Conservation (phyloP, 92 coral and sea anemone genomes). For the Virgularia gustaviana region DNA sequence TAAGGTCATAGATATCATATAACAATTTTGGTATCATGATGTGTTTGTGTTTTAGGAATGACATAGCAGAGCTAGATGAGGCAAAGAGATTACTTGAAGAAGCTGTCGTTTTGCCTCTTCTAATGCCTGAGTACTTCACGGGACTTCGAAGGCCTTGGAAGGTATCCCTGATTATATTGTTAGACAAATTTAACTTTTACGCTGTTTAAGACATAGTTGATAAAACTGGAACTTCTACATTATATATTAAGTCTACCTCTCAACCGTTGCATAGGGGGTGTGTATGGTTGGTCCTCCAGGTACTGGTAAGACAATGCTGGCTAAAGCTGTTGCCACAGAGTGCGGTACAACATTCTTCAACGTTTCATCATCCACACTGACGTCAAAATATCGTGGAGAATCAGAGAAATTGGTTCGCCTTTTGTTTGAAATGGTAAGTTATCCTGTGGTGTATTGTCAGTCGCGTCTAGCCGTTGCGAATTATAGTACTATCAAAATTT, state of each 20-base stretch:
- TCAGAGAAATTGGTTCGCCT: constrained; percentile 93
- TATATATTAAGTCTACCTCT: too few species aligned
- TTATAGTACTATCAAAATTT: too few species aligned
- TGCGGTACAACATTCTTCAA: constrained; percentile 96
- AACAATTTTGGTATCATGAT: too few species aligned
- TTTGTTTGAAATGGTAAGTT: constrained; percentile 87
- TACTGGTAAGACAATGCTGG: constrained; percentile 96
- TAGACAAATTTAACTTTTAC: too few species aligned
- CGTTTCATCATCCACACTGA: constrained; percentile 88
- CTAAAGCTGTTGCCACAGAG: constrained; percentile 97
- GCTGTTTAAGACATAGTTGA: too few species aligned
- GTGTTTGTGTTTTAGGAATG: too few species aligned
- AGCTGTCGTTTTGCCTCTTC: constrained; percentile 91
- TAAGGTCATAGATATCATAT: too few species aligned
- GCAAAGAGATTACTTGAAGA: constrained; percentile 91
- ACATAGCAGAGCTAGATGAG: constrained; percentile 85
- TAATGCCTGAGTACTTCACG: constrained; percentile 95
- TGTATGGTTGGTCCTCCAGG: constrained; percentile 99
- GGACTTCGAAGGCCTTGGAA: constrained; percentile 96
- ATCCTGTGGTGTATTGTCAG: too few species aligned
- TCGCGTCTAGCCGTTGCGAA: too few species aligned
- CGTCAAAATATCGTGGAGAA: constrained; percentile 96
- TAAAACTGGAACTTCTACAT: too few species aligned
- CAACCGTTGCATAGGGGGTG: constrained; percentile 80
- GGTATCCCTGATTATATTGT: too few species aligned